phyloP scores from a whole-genome alignment of 2,888 invertebrate genomes.

The Emmelina monodactyla region DNA sequence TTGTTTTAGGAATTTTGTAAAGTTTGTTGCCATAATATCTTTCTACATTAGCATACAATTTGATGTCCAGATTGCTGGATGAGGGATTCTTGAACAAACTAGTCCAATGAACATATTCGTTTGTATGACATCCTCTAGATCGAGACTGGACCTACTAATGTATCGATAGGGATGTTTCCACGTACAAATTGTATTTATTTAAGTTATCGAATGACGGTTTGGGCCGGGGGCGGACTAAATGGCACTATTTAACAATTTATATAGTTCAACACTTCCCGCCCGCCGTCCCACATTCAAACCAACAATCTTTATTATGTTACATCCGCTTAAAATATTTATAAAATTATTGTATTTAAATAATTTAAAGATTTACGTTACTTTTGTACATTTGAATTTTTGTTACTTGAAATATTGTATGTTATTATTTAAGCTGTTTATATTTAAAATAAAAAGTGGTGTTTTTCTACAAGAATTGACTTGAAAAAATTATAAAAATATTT shows the following conservation, averaged over 20 bases:
- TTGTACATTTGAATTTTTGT: conserved; percentile 64
- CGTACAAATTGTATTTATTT: conserved; percentile 45
- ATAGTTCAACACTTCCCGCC: neutral
- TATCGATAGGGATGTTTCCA: conserved; percentile 31
- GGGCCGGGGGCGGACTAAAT: neutral
- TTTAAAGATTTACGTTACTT: conserved; percentile 52
- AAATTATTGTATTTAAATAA: conserved; percentile 54
- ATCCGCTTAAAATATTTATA: conserved; percentile 42
- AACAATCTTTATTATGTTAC: conserved; percentile 48
- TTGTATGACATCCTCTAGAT: conserved; percentile 30
- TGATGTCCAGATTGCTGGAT: conserved; percentile 56
- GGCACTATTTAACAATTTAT: neutral
- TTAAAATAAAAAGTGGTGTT: conserved; percentile 42
- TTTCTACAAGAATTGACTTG: conserved; percentile 53
- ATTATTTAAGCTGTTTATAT: conserved; percentile 63
- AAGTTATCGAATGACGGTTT: conserved; percentile 22
- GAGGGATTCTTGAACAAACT: conserved; percentile 65
- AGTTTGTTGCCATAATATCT: conserved; percentile 67
- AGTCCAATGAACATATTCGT: conserved; percentile 51
- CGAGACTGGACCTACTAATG: conserved; percentile 28
- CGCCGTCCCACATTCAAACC: conserved; percentile 20
- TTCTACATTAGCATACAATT: conserved; percentile 63
- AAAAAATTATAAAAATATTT: conserved; percentile 47
- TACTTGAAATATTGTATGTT: conserved; percentile 49
- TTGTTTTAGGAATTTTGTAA: conserved; percentile 65